Evolutionary conservation across 2,888 invertebrate genomes (phyloP), one percentile per base, ranked within the genome.

Genomic region (Anthophora plumipes): DNA sequence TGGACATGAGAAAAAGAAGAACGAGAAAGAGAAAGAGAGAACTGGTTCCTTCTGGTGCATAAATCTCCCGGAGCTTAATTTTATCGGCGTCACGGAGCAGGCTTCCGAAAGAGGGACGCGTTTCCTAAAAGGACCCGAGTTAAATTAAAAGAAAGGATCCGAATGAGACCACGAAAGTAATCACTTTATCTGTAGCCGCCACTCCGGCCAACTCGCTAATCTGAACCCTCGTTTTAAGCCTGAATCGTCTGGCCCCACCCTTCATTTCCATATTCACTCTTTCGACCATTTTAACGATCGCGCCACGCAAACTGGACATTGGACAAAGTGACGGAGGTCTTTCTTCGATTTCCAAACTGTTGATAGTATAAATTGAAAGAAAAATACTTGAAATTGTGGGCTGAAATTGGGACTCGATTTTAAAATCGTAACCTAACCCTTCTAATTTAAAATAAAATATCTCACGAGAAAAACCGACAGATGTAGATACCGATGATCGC

Each of bases 81-180:
- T 89, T 89, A 89, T 89, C 89, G 88, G 83, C 77, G 83, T 79
- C 85, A 70, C 55, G 85, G 80, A 85, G 67, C 75, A 84, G 80
- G 59, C 77, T 83, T 68, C 77, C 64, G 76, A 43, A 67, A 69
- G 80, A 57, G 76, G 67, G 61, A 69, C 61, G 57, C 39, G 77
- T 52, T 66, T 71, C 79, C 77, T 83, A 85, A 89, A 85, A 89
- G 86, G 84, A 84, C 82, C 50, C 77, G 67, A 77, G 84, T 75
- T 87, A 88, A 89, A 89, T 89, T 89, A 89, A 89, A 87, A 89
- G 89, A 90, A 89, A 89, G 88, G 90, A 90, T 85, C 88, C 81
- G 87, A 89, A 89, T 90, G 88, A 90, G 87, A 88, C 80, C 88
- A 75, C 85, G 87, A 90, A 89, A 89, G 89, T 90, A 89, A 89